Conservation (phyloP, 2,797 vertebrate species). For the Xiphophorus birchmanni region DNA sequence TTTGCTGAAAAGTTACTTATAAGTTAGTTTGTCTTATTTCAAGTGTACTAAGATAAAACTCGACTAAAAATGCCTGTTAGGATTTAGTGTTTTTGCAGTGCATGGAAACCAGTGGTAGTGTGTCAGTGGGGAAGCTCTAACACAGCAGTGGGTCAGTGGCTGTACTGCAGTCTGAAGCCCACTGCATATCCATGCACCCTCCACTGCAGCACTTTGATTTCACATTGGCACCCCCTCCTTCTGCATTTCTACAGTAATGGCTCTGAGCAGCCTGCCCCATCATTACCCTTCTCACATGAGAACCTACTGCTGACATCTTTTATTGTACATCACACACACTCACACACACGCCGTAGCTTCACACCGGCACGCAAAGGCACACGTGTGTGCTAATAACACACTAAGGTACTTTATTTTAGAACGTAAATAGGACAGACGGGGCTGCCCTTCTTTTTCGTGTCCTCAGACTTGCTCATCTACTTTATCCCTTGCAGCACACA, state of each 20-base stretch:
- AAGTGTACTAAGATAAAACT: too few species aligned
- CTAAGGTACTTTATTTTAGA: slow-evolving; percentile 32
- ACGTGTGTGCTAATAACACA: slow-evolving; percentile 49
- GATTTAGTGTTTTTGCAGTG: background rate
- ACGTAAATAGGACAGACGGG: slow-evolving; percentile 78
- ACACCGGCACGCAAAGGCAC: slow-evolving; percentile 33
- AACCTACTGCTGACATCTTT: slow-evolving; percentile 68
- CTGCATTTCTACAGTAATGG: slow-evolving; percentile 65
- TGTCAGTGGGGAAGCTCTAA: slow-evolving; percentile 71
- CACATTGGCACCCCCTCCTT: slow-evolving; percentile 62
- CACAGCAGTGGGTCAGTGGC: slow-evolving; percentile 75
- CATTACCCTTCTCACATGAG: slow-evolving; percentile 77
- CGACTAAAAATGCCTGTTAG: too few species aligned
- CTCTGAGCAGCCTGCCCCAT: slow-evolving; percentile 62
- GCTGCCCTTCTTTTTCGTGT: slow-evolving; percentile 78
- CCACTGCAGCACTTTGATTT: slow-evolving; percentile 75
- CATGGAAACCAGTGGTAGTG: slow-evolving; percentile 58
- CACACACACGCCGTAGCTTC: slow-evolving; percentile 14
- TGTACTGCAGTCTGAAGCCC: slow-evolving; percentile 74
- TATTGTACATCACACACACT: slow-evolving; percentile 26
- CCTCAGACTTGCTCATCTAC: slow-evolving; percentile 69
- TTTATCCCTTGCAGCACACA: slow-evolving; percentile 53
- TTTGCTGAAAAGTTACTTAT: too few species aligned
- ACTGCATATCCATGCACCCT: slow-evolving; percentile 71
- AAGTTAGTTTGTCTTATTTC: too few species aligned